Evolutionary conservation across 2,113 vertebrate genomes (phyloP).

Genomic region (Bubalus kerabau): DNA sequence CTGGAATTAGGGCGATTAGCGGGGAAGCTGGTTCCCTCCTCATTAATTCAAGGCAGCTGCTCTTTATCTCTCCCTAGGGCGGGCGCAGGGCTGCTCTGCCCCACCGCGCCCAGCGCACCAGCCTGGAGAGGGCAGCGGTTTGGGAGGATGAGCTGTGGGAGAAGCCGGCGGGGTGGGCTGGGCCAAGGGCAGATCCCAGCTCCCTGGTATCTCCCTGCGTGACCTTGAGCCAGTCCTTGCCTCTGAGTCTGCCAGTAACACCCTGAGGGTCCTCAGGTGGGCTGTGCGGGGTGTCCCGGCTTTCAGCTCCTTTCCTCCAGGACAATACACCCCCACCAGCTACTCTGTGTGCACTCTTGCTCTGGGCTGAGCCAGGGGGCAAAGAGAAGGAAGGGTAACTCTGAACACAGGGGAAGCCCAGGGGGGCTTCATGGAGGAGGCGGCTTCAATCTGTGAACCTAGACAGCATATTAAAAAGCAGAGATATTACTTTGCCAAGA

Average conservation of each 20-base stretch:
- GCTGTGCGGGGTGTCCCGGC: background rate
- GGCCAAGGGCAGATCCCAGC: background rate
- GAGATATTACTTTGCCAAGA: background rate
- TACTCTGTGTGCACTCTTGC: accelerated
- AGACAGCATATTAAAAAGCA: background rate
- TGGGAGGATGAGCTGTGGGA: background rate
- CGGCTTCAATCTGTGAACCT: background rate
- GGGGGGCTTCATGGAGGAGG: background rate
- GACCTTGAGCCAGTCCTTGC: background rate
- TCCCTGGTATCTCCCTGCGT: accelerated
- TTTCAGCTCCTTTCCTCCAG: background rate
- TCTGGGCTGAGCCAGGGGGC: background rate
- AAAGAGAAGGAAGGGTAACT: background rate
- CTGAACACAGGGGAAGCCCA: accelerated
- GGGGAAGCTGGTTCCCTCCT: background rate
- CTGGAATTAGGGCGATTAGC: background rate
- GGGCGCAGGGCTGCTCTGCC: background rate
- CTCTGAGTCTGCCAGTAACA: background rate
- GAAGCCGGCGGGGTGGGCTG: background rate
- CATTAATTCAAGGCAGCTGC: background rate
- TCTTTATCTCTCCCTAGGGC: background rate
- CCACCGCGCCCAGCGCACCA: accelerated
- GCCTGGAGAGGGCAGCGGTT: accelerated
- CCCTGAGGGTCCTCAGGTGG: accelerated
- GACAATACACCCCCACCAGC: accelerated